phyloP scores from a whole-genome alignment of 2,888 invertebrate genomes.

The Torymus texanus region DNA sequence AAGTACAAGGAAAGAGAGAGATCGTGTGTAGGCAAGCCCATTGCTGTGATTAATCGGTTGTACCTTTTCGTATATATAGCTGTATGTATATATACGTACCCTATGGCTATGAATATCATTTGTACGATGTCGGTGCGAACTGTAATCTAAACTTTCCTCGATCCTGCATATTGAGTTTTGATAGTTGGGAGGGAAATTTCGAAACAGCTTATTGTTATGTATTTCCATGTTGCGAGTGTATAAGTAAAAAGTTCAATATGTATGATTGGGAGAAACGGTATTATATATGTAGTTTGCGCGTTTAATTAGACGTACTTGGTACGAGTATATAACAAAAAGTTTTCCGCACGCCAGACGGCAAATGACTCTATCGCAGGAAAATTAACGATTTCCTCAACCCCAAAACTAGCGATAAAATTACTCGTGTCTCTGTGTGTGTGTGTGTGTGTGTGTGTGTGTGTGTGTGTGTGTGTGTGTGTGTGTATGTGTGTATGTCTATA shows the following conservation, averaged over 20 bases:
- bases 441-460: too few species aligned
- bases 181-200: too few species aligned
- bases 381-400: conserved; percentile 31
- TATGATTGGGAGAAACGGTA: background rate
- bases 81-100: background rate
- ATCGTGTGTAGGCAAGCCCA: too few species aligned
- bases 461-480: too few species aligned
- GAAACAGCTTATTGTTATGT: too few species aligned
- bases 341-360: background rate
- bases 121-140: background rate
- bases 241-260: too few species aligned
- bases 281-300: background rate
- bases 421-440: background rate
- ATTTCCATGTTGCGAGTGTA: too few species aligned
- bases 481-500: too few species aligned
- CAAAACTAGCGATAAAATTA: conserved; percentile 28
- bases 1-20: too few species aligned
- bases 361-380: conserved; percentile 21
- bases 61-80: background rate
- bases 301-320: conserved; percentile 28
- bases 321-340: conserved; percentile 17
- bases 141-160: too few species aligned
- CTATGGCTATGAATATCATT: background rate
- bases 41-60: too few species aligned
- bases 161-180: too few species aligned